phyloP scores from a whole-genome alignment of 1,140 invertebrate species.

The Conus betulinus region DNA sequence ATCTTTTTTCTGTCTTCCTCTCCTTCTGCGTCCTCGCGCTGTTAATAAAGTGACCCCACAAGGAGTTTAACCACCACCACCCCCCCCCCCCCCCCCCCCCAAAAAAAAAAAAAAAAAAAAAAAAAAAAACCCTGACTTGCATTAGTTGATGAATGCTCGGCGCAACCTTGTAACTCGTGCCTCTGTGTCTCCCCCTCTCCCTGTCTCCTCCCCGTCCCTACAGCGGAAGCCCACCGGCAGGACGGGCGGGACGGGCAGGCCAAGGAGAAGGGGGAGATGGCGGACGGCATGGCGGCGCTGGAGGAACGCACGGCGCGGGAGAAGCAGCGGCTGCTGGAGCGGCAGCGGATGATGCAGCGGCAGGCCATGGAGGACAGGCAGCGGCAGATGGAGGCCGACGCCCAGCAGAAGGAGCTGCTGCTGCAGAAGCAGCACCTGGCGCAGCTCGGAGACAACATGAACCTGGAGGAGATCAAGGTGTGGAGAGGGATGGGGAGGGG shows the following conservation, averaged over 20 bases:
- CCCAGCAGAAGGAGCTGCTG: slow-evolving; percentile 45
- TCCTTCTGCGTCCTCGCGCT: too few relatives aligned
- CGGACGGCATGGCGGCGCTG: slow-evolving; percentile 38
- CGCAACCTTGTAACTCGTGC: too few relatives aligned
- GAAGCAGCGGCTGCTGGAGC: slow-evolving; percentile 47
- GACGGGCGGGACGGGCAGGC: slow-evolving; percentile 25
- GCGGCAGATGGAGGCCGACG: slow-evolving; percentile 47
- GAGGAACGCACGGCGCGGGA: slow-evolving; percentile 43
- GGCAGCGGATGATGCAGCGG: slow-evolving; percentile 48
- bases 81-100: too few relatives aligned
- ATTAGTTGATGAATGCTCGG: too few relatives aligned
- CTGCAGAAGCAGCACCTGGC: slow-evolving; percentile 49
- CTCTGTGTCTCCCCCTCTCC: too few relatives aligned
- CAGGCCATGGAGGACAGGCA: slow-evolving; percentile 36
- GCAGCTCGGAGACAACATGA: slow-evolving; percentile 29
- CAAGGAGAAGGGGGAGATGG: slow-evolving; percentile 29
- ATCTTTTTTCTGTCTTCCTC: too few relatives aligned
- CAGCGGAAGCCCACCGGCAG: slow-evolving; percentile 38
- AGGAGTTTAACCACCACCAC: too few relatives aligned
- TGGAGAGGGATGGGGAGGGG: neutral
- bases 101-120: too few relatives aligned
- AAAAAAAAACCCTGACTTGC: too few relatives aligned
- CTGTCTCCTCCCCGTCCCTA: neutral
- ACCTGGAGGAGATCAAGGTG: slow-evolving; percentile 20
- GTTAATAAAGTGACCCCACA: too few relatives aligned